Evolutionary conservation across 2,113 vertebrate genomes (phyloP), one percentile per base, ranked within the genome.

Genomic region (Barnardius zonarius): DNA sequence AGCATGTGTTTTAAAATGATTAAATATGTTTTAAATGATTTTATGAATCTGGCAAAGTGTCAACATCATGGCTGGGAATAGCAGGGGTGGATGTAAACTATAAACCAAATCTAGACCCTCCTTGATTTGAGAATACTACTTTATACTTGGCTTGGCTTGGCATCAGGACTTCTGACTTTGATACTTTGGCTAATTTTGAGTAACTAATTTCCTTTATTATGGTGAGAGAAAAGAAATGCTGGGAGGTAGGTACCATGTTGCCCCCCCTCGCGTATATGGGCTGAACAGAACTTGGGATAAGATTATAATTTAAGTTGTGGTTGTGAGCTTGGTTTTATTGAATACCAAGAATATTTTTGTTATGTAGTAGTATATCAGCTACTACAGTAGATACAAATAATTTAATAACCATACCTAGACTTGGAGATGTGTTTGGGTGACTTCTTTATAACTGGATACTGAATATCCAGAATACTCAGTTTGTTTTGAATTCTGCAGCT

Each of bases 181-280:
- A 37, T 79, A 33, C 8, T 52, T 64, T 19, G 27, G 14, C 24
- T 86, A 2, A 4, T 64, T 87, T 93, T 8, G 63, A 85, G 28
- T 41, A 37, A 75, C 13, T 14, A 31, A 39, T 92, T 86, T 86
- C 12, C 5, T 25, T 82, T 57, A 43, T 44, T 76, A 16, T 7
- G 24, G 22, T 37, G 54, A 37, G 37, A 64, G 30, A n/a, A 59
- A 74, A 70, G 49, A 64, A 39, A 44, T 69, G 19, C 17, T 37
- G 39, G 14, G 66, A 79, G 23, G 3, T 46, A 43, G 37, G 22
- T 4, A 9, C 13, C 0, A 4, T 17, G 4, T 7, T 30, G 16
- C 3, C 3, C 4, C 6, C 4, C 4, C 8, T 2, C 1, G 10
- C 3, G 4, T 4, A 1, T 19, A 14, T 5, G 12, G 33, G 31